Evolutionary conservation across 2,888 invertebrate genomes (phyloP), one percentile per base, ranked within the genome.

Genomic region (Plagodis dolabraria): DNA sequence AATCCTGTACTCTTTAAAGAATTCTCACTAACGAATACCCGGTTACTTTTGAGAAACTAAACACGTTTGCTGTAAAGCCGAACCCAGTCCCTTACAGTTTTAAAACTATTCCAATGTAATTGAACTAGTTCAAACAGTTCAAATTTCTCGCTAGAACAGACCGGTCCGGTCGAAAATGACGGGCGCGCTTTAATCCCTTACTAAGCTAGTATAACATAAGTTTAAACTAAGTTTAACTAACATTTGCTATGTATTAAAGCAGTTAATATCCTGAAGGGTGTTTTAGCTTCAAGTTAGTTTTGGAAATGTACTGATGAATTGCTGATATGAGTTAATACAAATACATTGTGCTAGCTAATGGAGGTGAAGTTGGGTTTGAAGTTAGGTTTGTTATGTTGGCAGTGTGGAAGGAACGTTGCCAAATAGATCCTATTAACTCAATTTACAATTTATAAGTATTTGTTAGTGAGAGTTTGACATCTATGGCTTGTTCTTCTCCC

Each of bases 31-130:
- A 5, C 40, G 10, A 40, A 40, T 10, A 10, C 40, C 10, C 8
- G 6, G 10, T 40, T 40, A 10, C 40, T 10, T 9, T 40, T 10
- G 10, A 10, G 8, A 40, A 40, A 40, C 10, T 8, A 40, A 40
- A 40, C 40, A 10, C 40, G 10, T 10, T 40, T 10, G 38, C 10
- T 33, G 38, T 52, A 22, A 44, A 46, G 47, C 50, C 45, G 11
- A 9, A 45, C 33, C 42, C 36, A 50, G 67, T 51, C 70, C 66
- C 71, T 71, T 74, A 70, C 55, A 72, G 75, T 72, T 74, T 71
- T 69, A 72, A 74, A 74, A 72, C 76, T 79, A 80, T 72, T 70
- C 75, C 65, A 58, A 62, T 69, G 73, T 74, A 72, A 76, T 74
- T 68, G 67, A 76, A 72, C 75, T 72, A 51, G 43, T 43, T 43